Base-by-base conservation (phyloP, 2,797 vertebrate species). In the Nasua narica region DNA sequence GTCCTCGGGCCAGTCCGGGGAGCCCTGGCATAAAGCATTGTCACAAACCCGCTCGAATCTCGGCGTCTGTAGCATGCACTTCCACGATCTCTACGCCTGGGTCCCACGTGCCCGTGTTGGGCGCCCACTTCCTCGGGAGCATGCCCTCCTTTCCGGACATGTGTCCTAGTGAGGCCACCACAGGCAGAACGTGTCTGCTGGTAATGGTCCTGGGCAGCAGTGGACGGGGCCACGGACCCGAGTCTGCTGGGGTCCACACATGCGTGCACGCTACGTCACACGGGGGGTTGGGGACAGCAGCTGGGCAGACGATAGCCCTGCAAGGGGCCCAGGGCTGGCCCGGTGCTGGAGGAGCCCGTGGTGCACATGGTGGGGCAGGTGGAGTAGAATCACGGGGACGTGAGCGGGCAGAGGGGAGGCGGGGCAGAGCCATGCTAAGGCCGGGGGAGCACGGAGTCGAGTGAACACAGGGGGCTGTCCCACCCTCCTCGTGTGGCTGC, bases 161-260 rank as follows among this genome's bases (percentile, higher is more conserved):
- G 1, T 9, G 54, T 60, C 40, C n/a, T 9, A 23, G 11, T 2
- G 43, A 89, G 56, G 32, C 56, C 10, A 32, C n/a, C 25, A 13
- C 54, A 35, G n/a, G 69, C 0, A 2, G 18, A 60, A 13, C 1
- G 5, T 48, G 70, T 35, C 15, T 18, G 62, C 32, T 25, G 62
- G 48, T 7, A 27, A 52, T 21, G 50, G 35, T 18, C 72, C 74
- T 78, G 74, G 87, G 43, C 21, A 37, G 37, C 58, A 40, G n/a
- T 10, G 74, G 12, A 40, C 0, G 0, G 58, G 60, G n/a, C 43
- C n/a, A 40, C 69, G 19, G 72, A 27, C 58, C 35, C 7, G 7
- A 56, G 52, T 15, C 27, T 65, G n/a, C 58, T 65, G 58, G 58
- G 56, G 25, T 0, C 6, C 29, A 32, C 7, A 6, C 8, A 2